Percentiles rank a stretch among this genome's conserved stretches.
Conservation (phyloP, 2,113 vertebrate genomes). For the Brachypteracias leptosomus region DNA sequence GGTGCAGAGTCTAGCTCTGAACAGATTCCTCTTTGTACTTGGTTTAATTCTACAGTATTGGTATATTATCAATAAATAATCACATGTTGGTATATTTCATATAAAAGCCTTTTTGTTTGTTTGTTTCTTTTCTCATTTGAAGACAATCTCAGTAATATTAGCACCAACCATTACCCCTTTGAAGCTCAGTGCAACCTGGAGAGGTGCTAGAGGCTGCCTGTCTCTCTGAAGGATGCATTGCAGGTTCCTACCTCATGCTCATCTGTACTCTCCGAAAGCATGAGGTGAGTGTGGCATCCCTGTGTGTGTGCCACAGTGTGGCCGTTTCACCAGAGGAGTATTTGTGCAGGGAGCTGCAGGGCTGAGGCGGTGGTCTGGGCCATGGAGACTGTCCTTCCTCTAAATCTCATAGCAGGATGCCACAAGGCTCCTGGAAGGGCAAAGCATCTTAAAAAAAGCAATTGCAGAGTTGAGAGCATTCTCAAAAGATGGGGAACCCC, state of each 20-base stretch:
- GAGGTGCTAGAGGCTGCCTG: neutral
- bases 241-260: accelerated
- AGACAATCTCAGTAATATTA: neutral
- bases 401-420: neutral
- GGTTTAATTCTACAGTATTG: neutral
- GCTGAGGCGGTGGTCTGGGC: neutral
- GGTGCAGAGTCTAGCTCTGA: neutral
- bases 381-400: neutral
- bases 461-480: neutral
- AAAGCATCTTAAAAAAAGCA: neutral
- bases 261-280: accelerated
- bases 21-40: neutral
- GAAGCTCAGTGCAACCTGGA: neutral
- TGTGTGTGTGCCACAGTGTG: accelerated
- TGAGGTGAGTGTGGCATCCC: accelerated
- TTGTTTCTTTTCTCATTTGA: neutral
- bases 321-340: accelerated
- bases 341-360: accelerated
- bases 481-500: neutral
- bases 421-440: neutral
- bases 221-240: neutral
- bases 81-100: neutral
- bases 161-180: neutral
- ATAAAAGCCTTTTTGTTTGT: neutral
- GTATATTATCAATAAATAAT: neutral